Percentiles rank a stretch among this genome's conserved stretches.
Conservation (phyloP, 2,888 invertebrate species). For the Tetramorium bicarinatum region DNA sequence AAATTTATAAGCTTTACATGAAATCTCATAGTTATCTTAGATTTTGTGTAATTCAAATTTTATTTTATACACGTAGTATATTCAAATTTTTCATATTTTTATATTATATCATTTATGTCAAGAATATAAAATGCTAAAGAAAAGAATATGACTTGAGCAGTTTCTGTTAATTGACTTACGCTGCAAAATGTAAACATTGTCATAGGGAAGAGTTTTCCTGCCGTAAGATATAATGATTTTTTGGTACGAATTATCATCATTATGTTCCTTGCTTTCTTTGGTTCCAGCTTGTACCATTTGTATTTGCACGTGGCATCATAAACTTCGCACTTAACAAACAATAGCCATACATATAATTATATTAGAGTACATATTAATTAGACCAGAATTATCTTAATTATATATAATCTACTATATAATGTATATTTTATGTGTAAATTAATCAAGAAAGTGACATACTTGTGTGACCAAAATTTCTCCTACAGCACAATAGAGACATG, state of each 20-base stretch:
- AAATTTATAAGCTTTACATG: too few species aligned
- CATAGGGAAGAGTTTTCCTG: slow-evolving; percentile 61
- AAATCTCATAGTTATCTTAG: not conserved
- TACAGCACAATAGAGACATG: slow-evolving; percentile 8
- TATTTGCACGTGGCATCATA: slow-evolving; percentile 60
- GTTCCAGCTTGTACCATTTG: slow-evolving; percentile 67
- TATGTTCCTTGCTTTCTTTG: slow-evolving; percentile 57
- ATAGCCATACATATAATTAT: not conserved
- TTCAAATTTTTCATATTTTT: not conserved
- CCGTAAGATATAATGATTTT: slow-evolving; percentile 61
- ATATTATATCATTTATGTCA: too few species aligned
- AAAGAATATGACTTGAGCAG: not conserved
- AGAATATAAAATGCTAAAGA: not conserved
- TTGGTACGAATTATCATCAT: slow-evolving; percentile 58
- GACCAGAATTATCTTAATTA: not conserved
- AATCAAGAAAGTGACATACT: not conserved
- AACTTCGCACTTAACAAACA: slow-evolving; percentile 58
- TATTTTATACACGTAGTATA: too few species aligned
- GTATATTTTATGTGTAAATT: not conserved
- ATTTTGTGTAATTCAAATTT: too few species aligned
- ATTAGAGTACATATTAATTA: not conserved
- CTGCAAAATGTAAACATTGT: slow-evolving; percentile 17
- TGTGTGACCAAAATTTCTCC: slow-evolving; percentile 20
- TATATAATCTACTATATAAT: not conserved
- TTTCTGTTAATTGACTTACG: not conserved